Percentiles rank a stretch among this genome's conserved stretches.
phyloP scores from a whole-genome alignment of 30 jellyfish, hydroid and myxozoan species.

The Hydractinia echinata region DNA sequence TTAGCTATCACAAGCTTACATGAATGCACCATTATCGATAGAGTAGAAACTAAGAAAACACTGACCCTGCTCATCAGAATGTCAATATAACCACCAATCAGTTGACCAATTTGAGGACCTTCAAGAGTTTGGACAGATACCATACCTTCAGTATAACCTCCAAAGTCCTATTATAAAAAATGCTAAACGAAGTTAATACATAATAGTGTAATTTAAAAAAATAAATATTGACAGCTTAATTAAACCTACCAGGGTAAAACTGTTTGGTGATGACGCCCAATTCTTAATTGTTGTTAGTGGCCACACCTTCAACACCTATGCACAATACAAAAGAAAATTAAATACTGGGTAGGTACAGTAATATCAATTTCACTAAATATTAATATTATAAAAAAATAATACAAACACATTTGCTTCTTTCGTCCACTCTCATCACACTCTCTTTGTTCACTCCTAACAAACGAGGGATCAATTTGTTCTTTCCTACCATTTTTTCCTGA shows the following conservation, averaged over 20 bases:
- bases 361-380: no score
- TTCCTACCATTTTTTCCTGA: conserved; percentile 90
- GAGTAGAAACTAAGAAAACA: no score
- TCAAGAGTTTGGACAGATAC: conserved; percentile 90
- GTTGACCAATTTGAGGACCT: conserved; percentile 88
- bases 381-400: no score
- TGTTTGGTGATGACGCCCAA: conserved; percentile 98
- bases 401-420: conserved; percentile 73
- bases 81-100: conserved; percentile 94
- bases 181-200: neutral
- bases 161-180: conserved; percentile 68
- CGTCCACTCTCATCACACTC: conserved; percentile 77
- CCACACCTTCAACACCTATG: conserved; percentile 90
- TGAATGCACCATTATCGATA: no score
- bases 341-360: no score
- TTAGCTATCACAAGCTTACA: no score
- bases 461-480: conserved; percentile 69
- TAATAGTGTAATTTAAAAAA: no score
- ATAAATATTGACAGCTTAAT: neutral
- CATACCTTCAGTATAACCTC: conserved; percentile 82
- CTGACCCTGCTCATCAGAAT: conserved; percentile 80
- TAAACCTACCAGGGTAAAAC: conserved; percentile 73
- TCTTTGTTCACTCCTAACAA: conserved; percentile 90
- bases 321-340: no score
- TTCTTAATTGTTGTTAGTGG: conserved; percentile 86